phyloP scores from a whole-genome alignment of 2,113 vertebrate genomes.

The Oryzias celebensis region DNA sequence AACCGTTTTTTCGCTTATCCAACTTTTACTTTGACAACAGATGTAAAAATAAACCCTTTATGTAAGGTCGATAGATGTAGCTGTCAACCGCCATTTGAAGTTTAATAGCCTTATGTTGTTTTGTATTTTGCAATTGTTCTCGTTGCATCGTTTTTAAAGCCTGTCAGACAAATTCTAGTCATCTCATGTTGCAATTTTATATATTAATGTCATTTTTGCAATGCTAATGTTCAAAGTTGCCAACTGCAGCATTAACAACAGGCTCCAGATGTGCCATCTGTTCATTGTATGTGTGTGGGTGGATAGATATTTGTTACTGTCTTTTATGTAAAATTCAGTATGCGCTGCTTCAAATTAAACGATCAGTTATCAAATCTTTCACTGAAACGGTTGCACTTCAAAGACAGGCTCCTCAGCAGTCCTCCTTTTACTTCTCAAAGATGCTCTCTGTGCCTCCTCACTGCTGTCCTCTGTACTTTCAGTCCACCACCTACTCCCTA shows the following conservation, averaged over 20 bases:
- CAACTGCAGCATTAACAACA: conserved; percentile 5
- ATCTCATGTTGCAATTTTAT: conserved; percentile 3
- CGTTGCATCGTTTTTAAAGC: neutral
- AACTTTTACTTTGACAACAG: conserved; percentile 1
- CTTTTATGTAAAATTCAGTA: conserved; percentile 35
- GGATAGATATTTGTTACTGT: conserved; percentile 32
- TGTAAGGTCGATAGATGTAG: too few species aligned
- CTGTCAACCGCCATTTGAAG: neutral
- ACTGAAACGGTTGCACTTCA: conserved; percentile 42
- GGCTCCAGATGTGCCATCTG: conserved; percentile 37
- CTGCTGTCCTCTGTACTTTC: conserved; percentile 17
- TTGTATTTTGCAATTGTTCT: neutral
- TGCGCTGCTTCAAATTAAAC: conserved; percentile 43
- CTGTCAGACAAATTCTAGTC: neutral
- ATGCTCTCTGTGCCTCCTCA: conserved; percentile 6
- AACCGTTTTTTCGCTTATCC: neutral
- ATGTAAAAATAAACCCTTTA: neutral
- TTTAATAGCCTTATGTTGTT: conserved; percentile 1
- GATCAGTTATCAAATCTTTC: conserved; percentile 41
- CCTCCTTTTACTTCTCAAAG: conserved; percentile 11
- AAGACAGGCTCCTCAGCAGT: conserved; percentile 17
- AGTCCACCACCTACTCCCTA: conserved; percentile 7
- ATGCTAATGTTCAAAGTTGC: conserved; percentile 22
- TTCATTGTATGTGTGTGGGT: conserved; percentile 15
- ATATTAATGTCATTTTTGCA: neutral